phyloP scores from a whole-genome alignment of 1,140 invertebrate genomes.

The Temnothorax longispinosus region DNA sequence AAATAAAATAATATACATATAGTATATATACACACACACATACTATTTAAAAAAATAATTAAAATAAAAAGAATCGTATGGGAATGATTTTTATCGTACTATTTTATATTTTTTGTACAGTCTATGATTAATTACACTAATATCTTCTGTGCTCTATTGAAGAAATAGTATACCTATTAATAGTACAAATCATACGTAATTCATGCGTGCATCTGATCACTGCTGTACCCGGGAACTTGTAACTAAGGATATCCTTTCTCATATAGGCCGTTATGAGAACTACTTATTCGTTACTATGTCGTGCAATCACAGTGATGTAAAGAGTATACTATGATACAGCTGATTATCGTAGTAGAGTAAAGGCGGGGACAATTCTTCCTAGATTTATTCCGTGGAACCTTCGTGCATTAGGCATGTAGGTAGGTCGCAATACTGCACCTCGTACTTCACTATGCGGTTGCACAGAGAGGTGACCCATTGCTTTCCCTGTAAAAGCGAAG shows the following conservation, averaged over 20 bases:
- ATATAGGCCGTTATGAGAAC: background rate
- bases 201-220: background rate
- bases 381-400: conserved; percentile 3
- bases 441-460: conserved; percentile 63
- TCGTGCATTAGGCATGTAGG: conserved; percentile 29
- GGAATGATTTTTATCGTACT: background rate
- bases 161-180: background rate
- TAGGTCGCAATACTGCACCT: conserved; percentile 54
- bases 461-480: conserved; percentile 70
- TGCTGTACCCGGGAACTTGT: background rate
- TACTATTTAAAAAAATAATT: background rate
- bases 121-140: background rate
- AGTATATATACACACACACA: too few species aligned
- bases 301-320: conserved; percentile 6
- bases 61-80: background rate
- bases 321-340: background rate
- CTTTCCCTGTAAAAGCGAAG: conserved; percentile 78
- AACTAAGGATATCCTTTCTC: background rate
- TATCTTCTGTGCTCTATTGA: background rate
- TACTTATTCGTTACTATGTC: conserved; percentile 1
- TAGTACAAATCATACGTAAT: conserved; percentile 4
- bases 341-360: conserved; percentile 30
- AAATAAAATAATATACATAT: background rate
- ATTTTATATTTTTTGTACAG: background rate
- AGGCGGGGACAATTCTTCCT: background rate